These are phyloP conservation scores for Lutraria lutraria DNA, from an alignment of 2,888 invertebrate genomes.

Conservation along the genomic window DNA sequence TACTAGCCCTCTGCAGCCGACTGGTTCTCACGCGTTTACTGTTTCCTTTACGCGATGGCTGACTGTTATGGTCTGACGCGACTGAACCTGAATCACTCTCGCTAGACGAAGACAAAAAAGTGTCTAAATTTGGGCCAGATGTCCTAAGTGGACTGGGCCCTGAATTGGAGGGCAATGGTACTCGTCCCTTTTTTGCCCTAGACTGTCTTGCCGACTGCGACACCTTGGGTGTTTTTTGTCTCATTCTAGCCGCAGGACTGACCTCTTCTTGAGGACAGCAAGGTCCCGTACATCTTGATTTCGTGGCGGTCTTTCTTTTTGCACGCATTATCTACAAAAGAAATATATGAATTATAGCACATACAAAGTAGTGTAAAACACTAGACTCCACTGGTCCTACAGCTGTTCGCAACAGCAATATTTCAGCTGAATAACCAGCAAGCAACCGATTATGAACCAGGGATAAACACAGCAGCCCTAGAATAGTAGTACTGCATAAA, in stretches of 20 bases:
- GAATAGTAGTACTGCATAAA: too few species aligned
- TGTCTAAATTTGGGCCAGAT: background rate
- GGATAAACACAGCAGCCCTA: too few species aligned
- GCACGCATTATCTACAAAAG: background rate
- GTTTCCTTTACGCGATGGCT: too few species aligned
- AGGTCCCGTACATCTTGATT: background rate
- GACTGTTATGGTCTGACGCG: too few species aligned
- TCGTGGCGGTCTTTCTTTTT: background rate
- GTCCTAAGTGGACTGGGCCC: background rate
- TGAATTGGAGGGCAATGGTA: background rate
- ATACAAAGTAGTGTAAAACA: background rate
- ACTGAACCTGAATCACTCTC: background rate
- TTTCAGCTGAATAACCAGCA: too few species aligned
- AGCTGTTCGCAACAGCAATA: background rate
- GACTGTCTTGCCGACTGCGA: background rate
- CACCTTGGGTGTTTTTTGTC: too few species aligned
- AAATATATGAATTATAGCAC: background rate
- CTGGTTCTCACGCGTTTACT: too few species aligned
- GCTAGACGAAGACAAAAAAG: background rate
- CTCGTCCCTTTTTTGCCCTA: background rate
- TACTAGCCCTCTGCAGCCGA: too few species aligned
- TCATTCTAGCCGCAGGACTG: too few species aligned
- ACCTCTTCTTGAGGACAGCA: too few species aligned
- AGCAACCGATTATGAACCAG: too few species aligned
- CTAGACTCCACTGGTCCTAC: too few species aligned